Conservation (phyloP, 2,888 invertebrate genomes). For the Acronicta aceris region DNA sequence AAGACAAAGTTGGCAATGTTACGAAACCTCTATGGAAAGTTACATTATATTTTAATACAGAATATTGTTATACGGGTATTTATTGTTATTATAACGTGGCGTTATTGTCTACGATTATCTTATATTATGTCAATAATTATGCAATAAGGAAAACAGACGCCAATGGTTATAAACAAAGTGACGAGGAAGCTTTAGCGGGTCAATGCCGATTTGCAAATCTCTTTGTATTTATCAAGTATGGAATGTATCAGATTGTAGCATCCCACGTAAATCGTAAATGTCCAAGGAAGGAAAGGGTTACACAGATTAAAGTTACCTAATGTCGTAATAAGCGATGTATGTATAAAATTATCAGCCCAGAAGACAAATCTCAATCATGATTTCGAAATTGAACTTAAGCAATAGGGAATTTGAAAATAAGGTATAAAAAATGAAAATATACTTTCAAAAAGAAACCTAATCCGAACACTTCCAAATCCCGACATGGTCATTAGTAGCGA, state of each 20-base stretch:
- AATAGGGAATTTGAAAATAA: neutral
- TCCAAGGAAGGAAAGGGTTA: neutral
- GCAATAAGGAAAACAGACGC: conserved; percentile 68
- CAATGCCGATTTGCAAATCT: conserved; percentile 36
- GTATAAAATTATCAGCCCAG: neutral
- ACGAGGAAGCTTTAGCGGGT: conserved; percentile 40
- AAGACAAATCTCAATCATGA: neutral
- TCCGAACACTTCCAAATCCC: conserved; percentile 23
- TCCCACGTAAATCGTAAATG: neutral
- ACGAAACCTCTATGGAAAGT: conserved; percentile 55
- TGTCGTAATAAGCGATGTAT: neutral
- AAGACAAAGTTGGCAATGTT: conserved; percentile 43
- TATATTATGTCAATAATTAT: conserved; percentile 61
- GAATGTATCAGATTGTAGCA: conserved; percentile 6
- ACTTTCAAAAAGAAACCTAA: conserved; percentile 17
- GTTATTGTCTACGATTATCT: conserved; percentile 59
- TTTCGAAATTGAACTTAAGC: too few relatives aligned
- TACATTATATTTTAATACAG: conserved; percentile 48
- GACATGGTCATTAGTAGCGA: conserved; percentile 41
- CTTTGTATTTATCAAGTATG: conserved; percentile 4
- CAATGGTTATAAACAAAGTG: conserved; percentile 39
- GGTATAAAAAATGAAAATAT: neutral
- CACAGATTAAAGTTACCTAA: too few relatives aligned
- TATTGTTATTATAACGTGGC: conserved; percentile 52
- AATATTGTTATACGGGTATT: conserved; percentile 49